These are phyloP conservation scores for Centropristis striata DNA, from an alignment of 2,113 vertebrate genomes.

Conservation along the genomic window DNA sequence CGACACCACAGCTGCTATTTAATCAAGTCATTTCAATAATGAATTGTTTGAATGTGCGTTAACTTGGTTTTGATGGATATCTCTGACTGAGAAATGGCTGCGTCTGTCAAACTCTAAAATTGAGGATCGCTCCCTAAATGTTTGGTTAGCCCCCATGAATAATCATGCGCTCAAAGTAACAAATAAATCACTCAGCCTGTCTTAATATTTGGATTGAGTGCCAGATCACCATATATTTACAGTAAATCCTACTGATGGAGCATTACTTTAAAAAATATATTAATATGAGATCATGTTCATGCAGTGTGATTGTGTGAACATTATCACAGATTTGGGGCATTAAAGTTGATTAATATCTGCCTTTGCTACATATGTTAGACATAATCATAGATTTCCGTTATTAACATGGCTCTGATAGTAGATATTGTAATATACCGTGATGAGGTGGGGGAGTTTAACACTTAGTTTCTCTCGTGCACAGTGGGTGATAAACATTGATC, in stretches of 20 bases:
- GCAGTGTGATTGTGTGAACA: conserved; percentile 19
- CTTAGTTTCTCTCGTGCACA: conserved; percentile 48
- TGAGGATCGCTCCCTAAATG: conserved; percentile 52
- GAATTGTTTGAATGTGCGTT: conserved; percentile 52
- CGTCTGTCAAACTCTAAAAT: conserved; percentile 57
- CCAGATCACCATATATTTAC: conserved; percentile 48
- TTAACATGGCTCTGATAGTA: conserved; percentile 10
- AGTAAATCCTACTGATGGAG: conserved; percentile 47
- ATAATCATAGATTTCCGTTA: conserved; percentile 50
- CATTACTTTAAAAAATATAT: conserved; percentile 31
- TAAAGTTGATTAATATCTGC: conserved; percentile 54
- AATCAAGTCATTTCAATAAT: conserved; percentile 69
- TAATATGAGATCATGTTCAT: conserved; percentile 43
- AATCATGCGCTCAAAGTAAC: conserved; percentile 33
- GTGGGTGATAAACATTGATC: conserved; percentile 80
- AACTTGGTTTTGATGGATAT: conserved; percentile 68
- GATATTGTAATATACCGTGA: conserved; percentile 54
- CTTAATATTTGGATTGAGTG: conserved; percentile 50
- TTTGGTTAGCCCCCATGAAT: conserved; percentile 27
- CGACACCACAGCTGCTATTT: conserved; percentile 48
- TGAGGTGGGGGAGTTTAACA: conserved; percentile 54
- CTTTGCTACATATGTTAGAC: conserved; percentile 29
- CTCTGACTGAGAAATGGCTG: conserved; percentile 50
- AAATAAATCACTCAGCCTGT: conserved; percentile 62
- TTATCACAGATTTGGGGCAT: conserved; percentile 61